Evolutionary conservation across 1,140 invertebrate genomes (phyloP), one percentile per base, ranked within the genome.

Genomic region (Bombus pyrosoma): DNA sequence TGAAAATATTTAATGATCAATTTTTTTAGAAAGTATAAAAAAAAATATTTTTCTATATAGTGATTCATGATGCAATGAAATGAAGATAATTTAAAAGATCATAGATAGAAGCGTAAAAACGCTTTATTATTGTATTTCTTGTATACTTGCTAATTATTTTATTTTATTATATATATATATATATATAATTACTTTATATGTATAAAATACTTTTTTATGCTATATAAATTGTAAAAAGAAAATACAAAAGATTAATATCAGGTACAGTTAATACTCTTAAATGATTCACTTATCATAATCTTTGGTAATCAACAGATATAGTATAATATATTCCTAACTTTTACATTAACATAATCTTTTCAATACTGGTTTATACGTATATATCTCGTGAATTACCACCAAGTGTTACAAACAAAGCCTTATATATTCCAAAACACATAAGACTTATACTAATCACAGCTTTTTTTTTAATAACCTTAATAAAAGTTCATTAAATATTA

Each of bases 41-140:
- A 64, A 22, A 18, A 18, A 18, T 34, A 34, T 66, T 22, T 66
- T 37, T 32, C 15, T 22, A 71, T 34, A 32, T 81, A 39, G 41
- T 68, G 73, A 82, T 34, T 39, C 41, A 57, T 68, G 73, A 77
- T 74, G 57, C 37, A 22, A 71, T 79, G 43, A 43, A 80, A 85
- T 53, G 57, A 74, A 62, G 74, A 81, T 25, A 81, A 81, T 81
- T 81, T n/a, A 28, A 47, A 68, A 68, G 43, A 85, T 74, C 34
- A 81, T 68, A 68, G 28, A 68, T 66, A 39, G 13, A 74, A 75
- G 69, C 79, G 78, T 15, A 22, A 53, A 68, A 85, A 85, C 84
- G 79, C 84, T 68, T 81, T 81, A 81, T 81, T 85, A 15, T 81
- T 64, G 81, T 53, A 81, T 74, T 68, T 28, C 34, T 53, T n/a